Percentiles rank a stretch among this genome's conserved stretches.
phyloP scores from a whole-genome alignment of 2,113 vertebrate genomes.

The Laterallus jamaicensis region DNA sequence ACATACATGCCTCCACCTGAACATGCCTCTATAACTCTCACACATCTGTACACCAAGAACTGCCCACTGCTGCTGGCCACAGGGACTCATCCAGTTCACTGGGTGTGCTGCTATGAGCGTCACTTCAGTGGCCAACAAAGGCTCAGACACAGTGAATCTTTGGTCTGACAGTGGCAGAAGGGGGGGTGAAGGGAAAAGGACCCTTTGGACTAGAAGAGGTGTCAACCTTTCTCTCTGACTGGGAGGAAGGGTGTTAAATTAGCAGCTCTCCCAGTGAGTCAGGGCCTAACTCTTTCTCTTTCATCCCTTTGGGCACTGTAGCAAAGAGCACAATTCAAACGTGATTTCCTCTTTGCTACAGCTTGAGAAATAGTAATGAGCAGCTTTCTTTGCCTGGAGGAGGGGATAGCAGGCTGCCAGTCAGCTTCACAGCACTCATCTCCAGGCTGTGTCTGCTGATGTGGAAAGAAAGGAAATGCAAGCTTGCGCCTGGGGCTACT shows the following conservation, averaged over 20 bases:
- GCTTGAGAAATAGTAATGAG: background rate
- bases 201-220: no score
- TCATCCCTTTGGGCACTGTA: background rate
- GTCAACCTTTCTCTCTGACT: background rate
- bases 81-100: background rate
- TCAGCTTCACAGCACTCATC: background rate
- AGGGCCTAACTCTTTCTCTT: background rate
- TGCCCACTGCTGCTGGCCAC: background rate
- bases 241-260: background rate
- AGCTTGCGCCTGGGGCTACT: background rate
- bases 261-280: background rate
- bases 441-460: background rate
- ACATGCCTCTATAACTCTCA: background rate
- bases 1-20: background rate
- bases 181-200: background rate
- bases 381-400: background rate
- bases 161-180: background rate
- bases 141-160: background rate
- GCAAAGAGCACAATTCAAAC: background rate
- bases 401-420: background rate
- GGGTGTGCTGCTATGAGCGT: no score
- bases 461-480: background rate
- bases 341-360: background rate
- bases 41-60: fast-evolving
- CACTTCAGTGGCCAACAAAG: background rate